These are phyloP conservation scores for Paracanthobrama guichenoti DNA, from an alignment of 2,113 vertebrate species.

Conservation along the genomic window DNA sequence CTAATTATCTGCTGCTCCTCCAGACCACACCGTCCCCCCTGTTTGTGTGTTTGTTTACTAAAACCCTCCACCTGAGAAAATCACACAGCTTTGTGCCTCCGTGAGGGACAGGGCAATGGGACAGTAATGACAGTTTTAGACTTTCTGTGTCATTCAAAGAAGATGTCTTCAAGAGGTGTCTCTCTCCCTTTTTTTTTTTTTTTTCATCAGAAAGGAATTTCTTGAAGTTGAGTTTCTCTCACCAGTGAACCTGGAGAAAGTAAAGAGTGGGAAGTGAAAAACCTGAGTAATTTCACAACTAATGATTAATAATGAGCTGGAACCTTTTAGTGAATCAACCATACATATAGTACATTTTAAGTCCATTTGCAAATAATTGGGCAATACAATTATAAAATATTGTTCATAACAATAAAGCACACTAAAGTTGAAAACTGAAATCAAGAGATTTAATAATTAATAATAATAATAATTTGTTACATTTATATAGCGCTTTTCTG, in stretches of 20 bases:
- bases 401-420: background rate
- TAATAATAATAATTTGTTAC: too few species aligned
- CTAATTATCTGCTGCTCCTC: constrained; percentile 51
- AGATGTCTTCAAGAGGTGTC: background rate
- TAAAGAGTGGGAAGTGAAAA: background rate
- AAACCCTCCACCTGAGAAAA: constrained; percentile 39
- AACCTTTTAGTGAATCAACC: background rate
- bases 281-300: background rate
- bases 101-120: background rate
- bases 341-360: background rate
- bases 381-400: background rate
- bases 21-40: constrained; percentile 32
- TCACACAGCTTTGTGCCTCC: constrained; percentile 5
- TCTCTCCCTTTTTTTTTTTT: background rate
- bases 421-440: background rate
- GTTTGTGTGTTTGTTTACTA: constrained; percentile 53
- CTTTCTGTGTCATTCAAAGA: background rate
- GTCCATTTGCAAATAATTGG: background rate
- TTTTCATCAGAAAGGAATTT: background rate
- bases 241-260: background rate
- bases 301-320: background rate
- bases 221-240: background rate
- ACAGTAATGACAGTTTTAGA: background rate
- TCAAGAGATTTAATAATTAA: background rate
- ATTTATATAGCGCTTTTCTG: too few species aligned